Base-by-base conservation (phyloP, 2,888 invertebrate species). In the Apotomis betuletana region DNA sequence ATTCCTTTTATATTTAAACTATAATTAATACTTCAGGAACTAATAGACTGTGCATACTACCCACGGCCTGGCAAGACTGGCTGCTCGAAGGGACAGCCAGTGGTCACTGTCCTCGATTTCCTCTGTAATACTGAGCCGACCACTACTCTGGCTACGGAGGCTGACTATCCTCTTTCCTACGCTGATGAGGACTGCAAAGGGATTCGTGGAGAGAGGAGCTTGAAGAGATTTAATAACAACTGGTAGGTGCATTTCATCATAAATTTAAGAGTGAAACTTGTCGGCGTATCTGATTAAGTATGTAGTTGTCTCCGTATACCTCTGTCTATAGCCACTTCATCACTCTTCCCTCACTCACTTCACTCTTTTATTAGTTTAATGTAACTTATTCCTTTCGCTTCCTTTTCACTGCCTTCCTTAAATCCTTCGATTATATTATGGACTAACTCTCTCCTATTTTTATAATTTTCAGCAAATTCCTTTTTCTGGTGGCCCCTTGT, bases 161-260 rank as follows among this genome's bases (percentile, higher is more conserved):
- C 76, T 0, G 58, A 78, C 0, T 87, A 86, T n/a, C 87, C 86
- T 0, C 38, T 84, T 3, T 78, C 70, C 0, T 69, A 83, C 55
- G 57, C 74, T 0, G 52, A 75, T 0, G 54, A 78, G 52, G 0
- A 0, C 0, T 85, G 85, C 72, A 57, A 15, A n/a, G 4, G 55
- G 3, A 10, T 27, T 0, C 1, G 0, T 0, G 4, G 13, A 3
- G 3, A 55, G 0, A 51, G n/a, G 2, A 74, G 75, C 3, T 68
- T 70, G 27, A 71, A 10, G 4, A 36, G 44, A 2, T 64, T 69
- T 36, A 13, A 36, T 0, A 63, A 52, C 44, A 49, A 15, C 38
- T 69, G 69, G 68, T 68, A 27, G 27, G 27, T 27, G 27, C 27
- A 27, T 27, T 27, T 27, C 27, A 27, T 27, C 27, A 27, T 27